phyloP scores from a whole-genome alignment of 2,113 vertebrate genomes.

The Harpagus bidentatus region DNA sequence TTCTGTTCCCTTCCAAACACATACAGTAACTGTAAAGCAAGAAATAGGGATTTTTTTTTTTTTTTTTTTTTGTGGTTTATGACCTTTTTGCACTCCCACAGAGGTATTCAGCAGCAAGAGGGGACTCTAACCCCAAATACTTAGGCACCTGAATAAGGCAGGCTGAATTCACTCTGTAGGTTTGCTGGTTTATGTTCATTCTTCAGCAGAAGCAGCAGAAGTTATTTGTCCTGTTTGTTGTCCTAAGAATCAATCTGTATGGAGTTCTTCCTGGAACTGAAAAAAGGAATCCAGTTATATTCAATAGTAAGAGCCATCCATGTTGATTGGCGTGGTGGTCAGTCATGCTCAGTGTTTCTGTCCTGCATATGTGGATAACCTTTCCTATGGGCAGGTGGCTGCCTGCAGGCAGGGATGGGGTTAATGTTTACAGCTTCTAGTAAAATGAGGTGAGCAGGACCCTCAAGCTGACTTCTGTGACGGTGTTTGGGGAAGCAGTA shows the following conservation, averaged over 20 bases:
- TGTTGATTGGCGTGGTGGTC: not conserved
- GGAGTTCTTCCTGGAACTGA: not conserved
- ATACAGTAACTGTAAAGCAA: not conserved
- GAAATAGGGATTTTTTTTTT: not conserved
- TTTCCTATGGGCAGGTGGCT: not conserved
- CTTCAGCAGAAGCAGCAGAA: not conserved
- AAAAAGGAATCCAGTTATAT: not conserved
- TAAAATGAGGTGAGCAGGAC: not conserved
- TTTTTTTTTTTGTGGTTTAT: not conserved
- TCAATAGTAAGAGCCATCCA: not conserved
- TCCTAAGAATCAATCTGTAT: not conserved
- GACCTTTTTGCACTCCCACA: not conserved
- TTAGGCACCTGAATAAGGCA: rapidly evolving
- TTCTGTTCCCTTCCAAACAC: not conserved
- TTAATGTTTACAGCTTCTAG: not conserved
- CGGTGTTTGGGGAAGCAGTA: not conserved
- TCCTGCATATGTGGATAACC: not conserved
- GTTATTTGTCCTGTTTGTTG: not conserved
- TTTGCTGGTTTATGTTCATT: not conserved
- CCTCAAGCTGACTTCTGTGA: not conserved
- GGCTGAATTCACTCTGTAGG: not conserved
- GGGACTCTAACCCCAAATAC: not conserved
- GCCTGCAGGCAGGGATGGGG: not conserved
- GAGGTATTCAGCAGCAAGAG: not conserved
- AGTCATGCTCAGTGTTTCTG: rapidly evolving